phyloP scores from a whole-genome alignment of 1,140 invertebrate genomes.

The Matsumurasca onukii region DNA sequence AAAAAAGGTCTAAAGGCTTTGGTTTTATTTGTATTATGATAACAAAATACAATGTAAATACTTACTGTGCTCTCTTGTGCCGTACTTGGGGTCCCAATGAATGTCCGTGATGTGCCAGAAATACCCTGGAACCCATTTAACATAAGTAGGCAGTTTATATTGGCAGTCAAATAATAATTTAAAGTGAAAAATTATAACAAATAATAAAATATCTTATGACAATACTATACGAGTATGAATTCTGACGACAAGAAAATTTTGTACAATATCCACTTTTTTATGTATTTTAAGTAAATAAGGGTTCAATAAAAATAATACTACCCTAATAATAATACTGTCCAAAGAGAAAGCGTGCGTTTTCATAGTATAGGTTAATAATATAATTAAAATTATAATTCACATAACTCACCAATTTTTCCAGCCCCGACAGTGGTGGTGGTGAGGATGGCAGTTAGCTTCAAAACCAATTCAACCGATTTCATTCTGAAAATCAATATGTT shows the following conservation, averaged over 20 bases:
- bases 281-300: not conserved
- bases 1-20: no score
- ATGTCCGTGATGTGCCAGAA: conserved; percentile 93
- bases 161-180: not conserved
- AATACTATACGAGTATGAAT: not conserved
- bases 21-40: no score
- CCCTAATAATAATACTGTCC: no score
- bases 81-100: conserved; percentile 80
- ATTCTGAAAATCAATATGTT: no score
- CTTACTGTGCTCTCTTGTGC: conserved; percentile 21
- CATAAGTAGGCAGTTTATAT: not conserved
- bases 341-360: no score
- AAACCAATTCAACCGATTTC: no score
- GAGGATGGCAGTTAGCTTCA: no score
- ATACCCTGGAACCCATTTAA: conserved; percentile 64
- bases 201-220: not conserved
- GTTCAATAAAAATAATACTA: not conserved
- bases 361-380: no score
- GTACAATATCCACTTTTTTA: not conserved
- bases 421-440: no score
- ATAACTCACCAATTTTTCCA: no score
- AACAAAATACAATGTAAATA: no score
- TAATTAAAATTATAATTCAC: no score
- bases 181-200: not conserved
- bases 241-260: not conserved